Conservation (phyloP, 2,113 vertebrate species). For the Ramphastos sulfuratus region DNA sequence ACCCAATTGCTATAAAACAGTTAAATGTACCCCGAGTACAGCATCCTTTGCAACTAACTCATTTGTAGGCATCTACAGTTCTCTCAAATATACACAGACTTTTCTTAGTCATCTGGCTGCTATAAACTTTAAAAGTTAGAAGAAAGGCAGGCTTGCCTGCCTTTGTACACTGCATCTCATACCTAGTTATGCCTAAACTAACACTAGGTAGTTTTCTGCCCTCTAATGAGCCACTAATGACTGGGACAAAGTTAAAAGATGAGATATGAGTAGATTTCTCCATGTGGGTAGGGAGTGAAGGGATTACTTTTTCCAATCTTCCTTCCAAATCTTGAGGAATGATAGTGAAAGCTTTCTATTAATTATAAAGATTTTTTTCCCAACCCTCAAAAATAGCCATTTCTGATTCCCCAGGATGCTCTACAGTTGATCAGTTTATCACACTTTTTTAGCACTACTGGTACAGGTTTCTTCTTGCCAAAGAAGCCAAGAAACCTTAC, state of each 20-base stretch:
- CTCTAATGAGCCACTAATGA: not conserved
- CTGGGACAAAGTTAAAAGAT: not conserved
- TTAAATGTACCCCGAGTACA: not conserved
- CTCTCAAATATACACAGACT: not conserved
- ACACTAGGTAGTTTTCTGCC: not conserved
- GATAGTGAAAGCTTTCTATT: not conserved
- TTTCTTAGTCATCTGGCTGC: not conserved
- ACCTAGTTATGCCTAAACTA: not conserved
- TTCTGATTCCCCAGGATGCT: not conserved
- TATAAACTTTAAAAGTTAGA: not conserved
- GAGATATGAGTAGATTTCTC: not conserved
- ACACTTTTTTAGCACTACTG: not conserved
- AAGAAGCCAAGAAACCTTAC: slow-evolving; percentile 33
- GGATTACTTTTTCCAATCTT: not conserved
- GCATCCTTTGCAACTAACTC: not conserved
- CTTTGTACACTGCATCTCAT: not conserved
- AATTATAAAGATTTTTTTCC: not conserved
- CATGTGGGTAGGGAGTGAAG: not conserved
- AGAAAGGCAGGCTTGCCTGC: not conserved
- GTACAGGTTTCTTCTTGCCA: not conserved
- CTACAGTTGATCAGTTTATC: not conserved
- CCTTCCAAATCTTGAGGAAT: not conserved
- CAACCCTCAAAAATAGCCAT: not conserved
- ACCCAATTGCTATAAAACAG: not conserved
- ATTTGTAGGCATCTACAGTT: not conserved